Evolutionary conservation across 2,797 vertebrate genomes (phyloP), one percentile per base, ranked within the genome.

Genomic region (Eulemur coronatus): DNA sequence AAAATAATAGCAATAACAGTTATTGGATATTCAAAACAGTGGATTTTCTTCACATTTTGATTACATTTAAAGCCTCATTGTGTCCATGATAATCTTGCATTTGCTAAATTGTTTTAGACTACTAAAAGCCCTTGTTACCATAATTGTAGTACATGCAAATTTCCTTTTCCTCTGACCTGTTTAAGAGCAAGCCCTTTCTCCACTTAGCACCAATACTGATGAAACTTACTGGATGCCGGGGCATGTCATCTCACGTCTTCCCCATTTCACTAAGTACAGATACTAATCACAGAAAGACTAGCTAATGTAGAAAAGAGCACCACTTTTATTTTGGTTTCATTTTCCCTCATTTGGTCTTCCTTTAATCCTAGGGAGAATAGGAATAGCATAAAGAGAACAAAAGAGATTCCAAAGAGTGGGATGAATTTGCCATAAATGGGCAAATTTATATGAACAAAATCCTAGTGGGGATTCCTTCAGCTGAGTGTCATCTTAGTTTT

Each of bases 381-480:
- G 89, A 69, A 96, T 63, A 80, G 73, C 85, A 97, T 33, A 93
- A 78, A 86, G 67, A 97, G 96, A 97, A 97, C 94, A 97, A 97
- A 97, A 96, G 78, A 92, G 94, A 97, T 98, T 98, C 96, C 97
- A 97, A 96, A 82, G 96, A 94, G 84, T 81, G 67, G 97, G 97
- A 97, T 94, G 61, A 93, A 65, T 82, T 98, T 97, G 33, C 97
- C 97, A 95, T 97, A 98, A 96, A 97, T 97, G 97, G 97, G 96
- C 91, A 98, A 92, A 95, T 96, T 96, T 50, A 52, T 95, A 84
- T 70, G 96, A 96, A 94, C 85, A 0, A 84, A 97, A 97, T 94
- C 96, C 96, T 97, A 94, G 86, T 95, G 97, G 97, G 97, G 93
- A 97, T 97, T 98, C 95, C 96, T 97, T 98, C 33, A 82, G 86